Evolutionary conservation across 2,888 invertebrate genomes (phyloP), one percentile per base, ranked within the genome.

Genomic region (Athalia rosae): DNA sequence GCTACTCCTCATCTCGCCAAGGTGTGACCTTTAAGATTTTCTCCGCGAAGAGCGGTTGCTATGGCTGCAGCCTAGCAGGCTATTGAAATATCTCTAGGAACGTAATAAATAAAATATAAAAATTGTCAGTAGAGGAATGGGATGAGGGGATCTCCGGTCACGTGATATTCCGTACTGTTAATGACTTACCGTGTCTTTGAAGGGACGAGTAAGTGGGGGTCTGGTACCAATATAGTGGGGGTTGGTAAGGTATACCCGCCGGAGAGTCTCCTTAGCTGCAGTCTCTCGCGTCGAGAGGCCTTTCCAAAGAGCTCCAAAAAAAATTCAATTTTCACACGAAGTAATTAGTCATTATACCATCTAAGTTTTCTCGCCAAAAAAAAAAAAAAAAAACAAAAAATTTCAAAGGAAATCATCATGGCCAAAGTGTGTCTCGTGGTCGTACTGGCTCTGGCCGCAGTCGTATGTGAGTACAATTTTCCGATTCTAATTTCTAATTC

Each of bases 161-260:
- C 74, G 74, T 74, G 74, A 74, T 50, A 47, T 41, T 48, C 41
- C 28, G 28, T 28, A n/a, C 62, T 74, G 61, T 74, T 62, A 6
- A 74, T 43, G 15, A 11, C 48, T 61, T 61, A 47, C 58, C 43
- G 0, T 7, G 28, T 50, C 41, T 43, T 28, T 11, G 45, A 43
- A 66, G 43, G 48, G 74, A 74, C 43, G 45, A 53, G n/a, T 87
- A 86, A 88, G 88, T 88, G 88, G 88, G 88, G 87, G 87, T 87
- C 41, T 4, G 84, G 84, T 83, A 80, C 77, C 77, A 77, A 79
- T 76, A 64, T 82, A 85, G 89, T 87, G 88, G 89, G 89, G 89
- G 86, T 82, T 81, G 82, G 79, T 81, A 81, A 84, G 84, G 88
- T 89, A 89, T 89, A 89, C 87, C 84, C 84, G 81, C 81, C 82